phyloP scores from a whole-genome alignment of 2,113 vertebrate species.

The Stegostoma tigrinum region DNA sequence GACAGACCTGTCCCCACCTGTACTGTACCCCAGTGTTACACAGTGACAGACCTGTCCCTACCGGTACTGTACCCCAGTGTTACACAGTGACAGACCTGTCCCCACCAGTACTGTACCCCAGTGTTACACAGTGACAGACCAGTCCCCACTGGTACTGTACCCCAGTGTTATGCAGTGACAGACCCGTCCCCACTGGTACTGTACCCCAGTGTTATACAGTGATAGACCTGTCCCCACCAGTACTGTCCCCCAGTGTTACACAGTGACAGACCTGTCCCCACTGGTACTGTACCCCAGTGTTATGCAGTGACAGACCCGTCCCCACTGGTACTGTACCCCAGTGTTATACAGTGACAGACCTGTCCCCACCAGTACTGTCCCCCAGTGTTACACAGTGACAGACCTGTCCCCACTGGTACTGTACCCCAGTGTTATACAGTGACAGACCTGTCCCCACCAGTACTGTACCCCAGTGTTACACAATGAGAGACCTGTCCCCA shows the following conservation, averaged over 20 bases:
- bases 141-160: not conserved
- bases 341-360: not conserved
- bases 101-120: too few relatives aligned
- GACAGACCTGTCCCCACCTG: not conserved
- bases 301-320: not conserved
- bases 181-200: not conserved
- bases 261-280: not conserved
- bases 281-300: not conserved
- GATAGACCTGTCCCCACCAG: not conserved
- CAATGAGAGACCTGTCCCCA: too few relatives aligned
- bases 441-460: not conserved
- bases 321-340: not conserved
- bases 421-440: not conserved
- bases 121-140: too few relatives aligned
- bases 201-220: not conserved
- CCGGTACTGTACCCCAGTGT: not conserved
- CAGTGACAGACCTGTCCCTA: not conserved
- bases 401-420: not conserved
- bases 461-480: slow-evolving; percentile 1
- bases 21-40: not conserved
- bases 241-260: not conserved
- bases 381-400: not conserved
- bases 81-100: not conserved
- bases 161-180: too few relatives aligned
- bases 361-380: not conserved